phyloP scores from a whole-genome alignment of 2,797 vertebrate species.

The Sardinella longiceps region DNA sequence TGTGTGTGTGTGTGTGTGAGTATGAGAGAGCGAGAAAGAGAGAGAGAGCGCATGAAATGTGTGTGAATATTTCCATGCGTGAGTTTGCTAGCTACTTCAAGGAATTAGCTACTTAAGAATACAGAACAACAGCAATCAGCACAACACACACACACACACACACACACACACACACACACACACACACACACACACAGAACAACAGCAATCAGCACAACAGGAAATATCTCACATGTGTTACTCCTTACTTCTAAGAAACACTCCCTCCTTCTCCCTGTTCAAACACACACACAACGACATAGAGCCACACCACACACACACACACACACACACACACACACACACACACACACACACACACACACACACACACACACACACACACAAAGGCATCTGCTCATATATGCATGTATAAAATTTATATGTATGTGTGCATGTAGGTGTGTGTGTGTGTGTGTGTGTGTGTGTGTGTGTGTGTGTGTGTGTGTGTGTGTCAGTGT shows the following conservation, averaged over 20 bases:
- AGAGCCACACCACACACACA: slow-evolving; percentile 11
- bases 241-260: background rate
- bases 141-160: too few relatives aligned
- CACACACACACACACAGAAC: too few relatives aligned
- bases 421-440: background rate
- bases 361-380: slow-evolving; percentile 10
- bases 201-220: background rate
- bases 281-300: background rate
- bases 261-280: background rate
- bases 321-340: slow-evolving; percentile 2
- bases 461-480: slow-evolving; percentile 65
- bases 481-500: slow-evolving; percentile 44
- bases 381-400: background rate
- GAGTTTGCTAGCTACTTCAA: background rate
- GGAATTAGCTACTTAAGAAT: background rate
- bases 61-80: background rate
- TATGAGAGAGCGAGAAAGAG: too few relatives aligned
- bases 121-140: background rate
- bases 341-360: slow-evolving; percentile 18
- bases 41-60: too few relatives aligned
- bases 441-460: slow-evolving; percentile 5
- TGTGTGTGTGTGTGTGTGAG: slow-evolving; percentile 6
- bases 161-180: too few relatives aligned
- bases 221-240: background rate
- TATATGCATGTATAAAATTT: background rate